Conservation (phyloP, 23 tunicate genomes). For the Clavelina lepadiformis region DNA sequence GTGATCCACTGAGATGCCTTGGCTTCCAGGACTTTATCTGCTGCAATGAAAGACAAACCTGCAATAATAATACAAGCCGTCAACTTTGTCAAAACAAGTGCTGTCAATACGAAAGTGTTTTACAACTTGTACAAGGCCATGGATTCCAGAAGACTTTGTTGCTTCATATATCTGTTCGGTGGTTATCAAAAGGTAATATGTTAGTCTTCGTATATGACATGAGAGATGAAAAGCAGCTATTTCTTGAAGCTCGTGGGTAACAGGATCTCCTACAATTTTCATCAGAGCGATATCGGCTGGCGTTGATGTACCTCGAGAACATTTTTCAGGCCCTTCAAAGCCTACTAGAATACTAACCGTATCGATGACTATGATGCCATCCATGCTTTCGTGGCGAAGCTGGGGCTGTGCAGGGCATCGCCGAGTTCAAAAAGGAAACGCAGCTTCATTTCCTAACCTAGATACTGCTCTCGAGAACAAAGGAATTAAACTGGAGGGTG, state of each 20-base stretch:
- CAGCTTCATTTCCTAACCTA: slow-evolving; percentile 31
- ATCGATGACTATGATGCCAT: slow-evolving; percentile 34
- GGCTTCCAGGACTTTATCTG: slow-evolving; percentile 17
- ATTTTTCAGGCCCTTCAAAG: slow-evolving; percentile 38
- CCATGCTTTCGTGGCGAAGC: slow-evolving; percentile 36
- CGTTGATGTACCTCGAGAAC: slow-evolving; percentile 29
- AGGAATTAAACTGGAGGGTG: slow-evolving; percentile 16
- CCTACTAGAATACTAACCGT: slow-evolving; percentile 33
- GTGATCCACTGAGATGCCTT: slow-evolving; percentile 32
- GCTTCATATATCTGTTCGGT: slow-evolving; percentile 36
- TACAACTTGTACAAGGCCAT: slow-evolving; percentile 35
- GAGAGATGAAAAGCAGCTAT: slow-evolving; percentile 38
- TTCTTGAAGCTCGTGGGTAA: slow-evolving; percentile 34
- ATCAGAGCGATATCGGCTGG: slow-evolving; percentile 33
- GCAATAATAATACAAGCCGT: slow-evolving; percentile 28
- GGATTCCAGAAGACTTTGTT: slow-evolving; percentile 38
- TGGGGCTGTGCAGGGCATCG: slow-evolving; percentile 51
- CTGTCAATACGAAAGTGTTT: slow-evolving; percentile 43
- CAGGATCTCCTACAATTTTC: slow-evolving; percentile 23
- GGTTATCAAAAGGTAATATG: slow-evolving; percentile 48
- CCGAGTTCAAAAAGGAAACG: slow-evolving; percentile 37
- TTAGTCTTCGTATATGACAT: slow-evolving; percentile 39
- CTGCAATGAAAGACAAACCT: slow-evolving; percentile 24
- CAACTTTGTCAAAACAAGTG: slow-evolving; percentile 30
- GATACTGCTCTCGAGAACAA: slow-evolving; percentile 25